A percentile compares a stretch with the other conserved stretches of the same genome.
These are phyloP conservation scores for Drosophila ustulata DNA, from an alignment of 2,888 invertebrate species.

Conservation along the genomic window DNA sequence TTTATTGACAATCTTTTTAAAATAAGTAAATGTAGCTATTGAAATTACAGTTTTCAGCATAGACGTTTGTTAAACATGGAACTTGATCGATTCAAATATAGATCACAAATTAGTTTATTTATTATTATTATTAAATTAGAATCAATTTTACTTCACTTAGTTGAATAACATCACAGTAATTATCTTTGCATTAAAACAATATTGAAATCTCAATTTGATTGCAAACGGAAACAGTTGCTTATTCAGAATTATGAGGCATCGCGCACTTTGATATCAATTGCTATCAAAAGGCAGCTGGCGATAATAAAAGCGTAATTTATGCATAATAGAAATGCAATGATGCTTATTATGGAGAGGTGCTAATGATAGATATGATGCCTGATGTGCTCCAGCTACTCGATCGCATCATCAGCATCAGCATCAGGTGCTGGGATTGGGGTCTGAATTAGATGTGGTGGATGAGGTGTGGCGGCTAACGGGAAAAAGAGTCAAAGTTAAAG, in stretches of 20 bases:
- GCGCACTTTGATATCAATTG: background rate
- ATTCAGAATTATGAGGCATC: background rate
- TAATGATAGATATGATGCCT: conserved; percentile 43
- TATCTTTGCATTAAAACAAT: background rate
- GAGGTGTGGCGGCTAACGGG: conserved; percentile 20
- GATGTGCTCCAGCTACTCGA: conserved; percentile 24
- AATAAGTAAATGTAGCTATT: no score
- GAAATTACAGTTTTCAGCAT: no score
- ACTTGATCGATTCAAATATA: background rate
- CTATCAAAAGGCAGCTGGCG: conserved; percentile 3
- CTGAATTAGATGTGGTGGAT: conserved; percentile 1
- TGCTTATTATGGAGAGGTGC: conserved; percentile 33
- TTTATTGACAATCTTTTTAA: no score
- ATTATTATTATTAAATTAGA: background rate
- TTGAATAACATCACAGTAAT: no score
- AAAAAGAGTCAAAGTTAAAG: conserved; percentile 55
- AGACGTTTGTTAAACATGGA: background rate
- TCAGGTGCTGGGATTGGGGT: conserved; percentile 44
- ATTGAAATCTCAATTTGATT: background rate
- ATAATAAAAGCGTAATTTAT: conserved; percentile 1
- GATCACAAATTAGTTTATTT: background rate
- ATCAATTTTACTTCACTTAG: no score
- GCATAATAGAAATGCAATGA: conserved; percentile 10
- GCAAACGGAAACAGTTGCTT: background rate
- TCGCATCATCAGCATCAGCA: conserved; percentile 29